Percentiles rank a stretch among this genome's conserved stretches.
These are phyloP conservation scores for Silurus asotus DNA, from an alignment of 2,113 vertebrate genomes.

Conservation along the genomic window DNA sequence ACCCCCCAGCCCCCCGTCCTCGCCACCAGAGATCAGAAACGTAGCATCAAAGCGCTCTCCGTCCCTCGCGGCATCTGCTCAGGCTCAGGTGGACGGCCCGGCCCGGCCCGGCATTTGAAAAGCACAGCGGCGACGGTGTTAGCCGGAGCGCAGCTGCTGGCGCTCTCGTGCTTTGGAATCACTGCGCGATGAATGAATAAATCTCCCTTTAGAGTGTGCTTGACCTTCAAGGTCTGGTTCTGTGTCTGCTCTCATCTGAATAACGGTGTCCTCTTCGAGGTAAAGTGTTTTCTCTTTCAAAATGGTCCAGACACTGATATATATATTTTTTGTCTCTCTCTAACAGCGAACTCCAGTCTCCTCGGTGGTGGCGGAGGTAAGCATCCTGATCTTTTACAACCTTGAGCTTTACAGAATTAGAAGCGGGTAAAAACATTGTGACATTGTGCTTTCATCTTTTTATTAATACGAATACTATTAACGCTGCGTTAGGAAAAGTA, in stretches of 20 bases:
- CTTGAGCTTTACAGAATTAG: neutral
- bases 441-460: neutral
- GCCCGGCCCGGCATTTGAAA: neutral
- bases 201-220: slow-evolving; percentile 41
- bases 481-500: neutral
- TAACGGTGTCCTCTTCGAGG: slow-evolving; percentile 30
- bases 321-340: slow-evolving; percentile 44
- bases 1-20: neutral
- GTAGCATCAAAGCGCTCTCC: slow-evolving; percentile 36
- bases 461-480: neutral
- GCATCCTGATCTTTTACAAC: slow-evolving; percentile 57
- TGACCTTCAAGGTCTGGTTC: slow-evolving; percentile 47
- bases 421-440: neutral
- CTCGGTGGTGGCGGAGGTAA: slow-evolving; percentile 97
- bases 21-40: slow-evolving; percentile 31
- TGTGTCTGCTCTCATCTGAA: slow-evolving; percentile 41
- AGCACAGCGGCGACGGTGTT: slow-evolving; percentile 13
- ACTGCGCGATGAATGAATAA: slow-evolving; percentile 26
- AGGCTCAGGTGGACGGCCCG: slow-evolving; percentile 31
- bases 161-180: slow-evolving; percentile 11
- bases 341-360: slow-evolving; percentile 93
- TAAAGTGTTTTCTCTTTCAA: slow-evolving; percentile 44
- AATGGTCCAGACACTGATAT: slow-evolving; percentile 41
- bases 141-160: slow-evolving; percentile 1
- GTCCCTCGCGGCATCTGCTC: slow-evolving; percentile 37